Evolutionary conservation across 2,113 vertebrate genomes (phyloP).

Genomic region (Callipepla californica): DNA sequence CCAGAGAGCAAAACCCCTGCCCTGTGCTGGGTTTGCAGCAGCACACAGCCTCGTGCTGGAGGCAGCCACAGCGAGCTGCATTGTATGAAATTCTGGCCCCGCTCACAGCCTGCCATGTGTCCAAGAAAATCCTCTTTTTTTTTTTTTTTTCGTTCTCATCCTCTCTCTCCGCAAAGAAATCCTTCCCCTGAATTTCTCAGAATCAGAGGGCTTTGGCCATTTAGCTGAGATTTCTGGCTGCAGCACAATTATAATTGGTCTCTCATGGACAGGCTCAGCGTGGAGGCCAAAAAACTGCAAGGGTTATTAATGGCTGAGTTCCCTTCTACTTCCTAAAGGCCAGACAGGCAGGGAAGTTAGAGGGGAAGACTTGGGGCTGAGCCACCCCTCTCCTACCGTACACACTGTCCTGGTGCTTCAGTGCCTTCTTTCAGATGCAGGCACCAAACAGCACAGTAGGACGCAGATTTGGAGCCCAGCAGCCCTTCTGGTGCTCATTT

Average conservation of each 20-base stretch:
- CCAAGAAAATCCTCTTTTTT: conserved; percentile 57
- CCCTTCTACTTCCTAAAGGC: conserved; percentile 48
- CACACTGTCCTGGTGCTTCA: not conserved
- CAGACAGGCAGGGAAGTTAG: conserved; percentile 54
- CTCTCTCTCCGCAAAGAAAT: conserved; percentile 52
- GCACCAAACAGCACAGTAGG: not conserved
- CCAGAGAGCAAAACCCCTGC: not conserved
- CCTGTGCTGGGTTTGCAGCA: not conserved
- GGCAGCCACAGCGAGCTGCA: conserved; percentile 13
- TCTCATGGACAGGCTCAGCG: conserved; percentile 38
- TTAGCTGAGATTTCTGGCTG: conserved; percentile 45
- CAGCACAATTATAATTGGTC: conserved; percentile 48
- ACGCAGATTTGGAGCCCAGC: not conserved
- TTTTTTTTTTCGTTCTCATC: conserved; percentile 8
- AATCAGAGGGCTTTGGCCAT: conserved; percentile 52
- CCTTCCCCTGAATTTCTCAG: conserved; percentile 64
- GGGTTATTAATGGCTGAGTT: conserved; percentile 66
- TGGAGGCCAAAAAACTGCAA: conserved; percentile 61
- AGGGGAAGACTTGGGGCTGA: conserved; percentile 26
- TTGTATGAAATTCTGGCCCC: conserved; percentile 41
- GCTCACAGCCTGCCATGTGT: conserved; percentile 30
- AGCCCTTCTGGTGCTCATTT: not conserved
- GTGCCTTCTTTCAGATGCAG: not conserved
- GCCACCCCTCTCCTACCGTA: conserved; percentile 19
- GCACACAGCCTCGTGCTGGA: not conserved